A percentile compares a stretch with the other conserved stretches of the same genome.
Evolutionary conservation across 2,797 vertebrate species (phyloP).

Genomic region (Carcharodon carcharias): DNA sequence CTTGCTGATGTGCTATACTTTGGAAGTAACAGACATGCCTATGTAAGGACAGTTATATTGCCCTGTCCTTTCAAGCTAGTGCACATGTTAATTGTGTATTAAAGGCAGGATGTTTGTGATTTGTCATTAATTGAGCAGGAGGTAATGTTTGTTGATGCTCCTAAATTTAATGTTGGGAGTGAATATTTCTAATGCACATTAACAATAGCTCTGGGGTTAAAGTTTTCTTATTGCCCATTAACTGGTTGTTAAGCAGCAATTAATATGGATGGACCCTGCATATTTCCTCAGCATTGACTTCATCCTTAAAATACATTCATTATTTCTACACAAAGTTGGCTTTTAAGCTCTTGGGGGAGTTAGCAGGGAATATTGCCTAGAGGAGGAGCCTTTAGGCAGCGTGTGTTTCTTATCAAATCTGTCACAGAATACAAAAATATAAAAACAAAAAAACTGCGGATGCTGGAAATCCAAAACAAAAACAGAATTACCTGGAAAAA

Average conservation of each 20-base stretch:
- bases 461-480: too few relatives aligned
- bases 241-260: neutral
- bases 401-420: neutral
- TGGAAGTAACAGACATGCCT: neutral
- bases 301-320: neutral
- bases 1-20: neutral
- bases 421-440: too few relatives aligned
- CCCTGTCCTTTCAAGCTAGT: neutral
- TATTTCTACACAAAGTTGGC: neutral
- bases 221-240: conserved; percentile 4
- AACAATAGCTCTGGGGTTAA: conserved; percentile 1
- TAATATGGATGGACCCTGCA: neutral
- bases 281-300: neutral
- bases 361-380: neutral
- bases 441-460: too few relatives aligned
- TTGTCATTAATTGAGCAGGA: neutral
- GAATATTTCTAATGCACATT: conserved; percentile 18
- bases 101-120: neutral
- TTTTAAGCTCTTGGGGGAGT: neutral
- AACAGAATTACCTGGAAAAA: too few relatives aligned
- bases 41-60: neutral
- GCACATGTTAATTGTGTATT: neutral
- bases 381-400: neutral
- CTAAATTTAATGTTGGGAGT: neutral
- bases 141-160: neutral